Conservation (phyloP, 2,113 vertebrate species). For the Strix uralensis region DNA sequence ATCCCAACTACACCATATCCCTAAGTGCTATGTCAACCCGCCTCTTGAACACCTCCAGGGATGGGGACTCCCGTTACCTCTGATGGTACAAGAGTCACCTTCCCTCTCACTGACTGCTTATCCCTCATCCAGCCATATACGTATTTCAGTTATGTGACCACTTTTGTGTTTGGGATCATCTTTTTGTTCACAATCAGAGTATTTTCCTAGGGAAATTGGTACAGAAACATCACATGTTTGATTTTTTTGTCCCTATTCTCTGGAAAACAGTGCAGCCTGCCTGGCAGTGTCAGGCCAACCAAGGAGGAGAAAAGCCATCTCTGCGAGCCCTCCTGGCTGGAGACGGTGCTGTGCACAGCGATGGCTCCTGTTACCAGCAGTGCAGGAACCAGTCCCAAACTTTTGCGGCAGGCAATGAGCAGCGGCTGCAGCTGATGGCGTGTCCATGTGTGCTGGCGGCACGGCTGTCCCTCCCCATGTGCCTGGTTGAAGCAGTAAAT, state of each 20-base stretch:
- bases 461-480: accelerated
- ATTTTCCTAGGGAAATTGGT: background rate
- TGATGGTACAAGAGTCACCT: background rate
- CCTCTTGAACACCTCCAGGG: too few relatives aligned
- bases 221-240: accelerated
- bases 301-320: background rate
- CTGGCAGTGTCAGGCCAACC: background rate
- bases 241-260: background rate
- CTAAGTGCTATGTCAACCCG: too few relatives aligned
- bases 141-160: background rate
- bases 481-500: background rate
- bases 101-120: background rate
- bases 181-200: background rate
- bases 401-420: background rate
- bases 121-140: background rate
- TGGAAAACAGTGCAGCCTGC: background rate
- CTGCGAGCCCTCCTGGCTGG: background rate
- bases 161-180: background rate
- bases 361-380: background rate
- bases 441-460: background rate
- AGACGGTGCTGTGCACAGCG: accelerated
- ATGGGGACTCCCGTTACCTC: background rate
- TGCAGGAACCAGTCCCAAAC: background rate
- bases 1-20: too few relatives aligned
- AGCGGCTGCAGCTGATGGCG: background rate